phyloP scores from a whole-genome alignment of 2,113 vertebrate species.

The Chlorocebus sabaeus region DNA sequence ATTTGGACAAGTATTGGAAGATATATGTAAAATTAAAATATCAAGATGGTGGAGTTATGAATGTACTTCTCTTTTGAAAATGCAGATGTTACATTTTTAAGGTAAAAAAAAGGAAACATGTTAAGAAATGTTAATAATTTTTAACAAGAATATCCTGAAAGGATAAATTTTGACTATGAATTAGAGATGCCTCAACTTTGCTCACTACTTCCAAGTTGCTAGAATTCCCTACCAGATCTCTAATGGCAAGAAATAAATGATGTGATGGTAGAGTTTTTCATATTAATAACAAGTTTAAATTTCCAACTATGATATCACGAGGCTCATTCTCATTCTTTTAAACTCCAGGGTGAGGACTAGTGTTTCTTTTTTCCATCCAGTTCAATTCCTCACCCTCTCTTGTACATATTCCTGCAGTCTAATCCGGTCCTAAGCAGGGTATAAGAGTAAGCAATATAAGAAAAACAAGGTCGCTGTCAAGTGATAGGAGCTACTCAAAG shows the following conservation, averaged over 20 bases:
- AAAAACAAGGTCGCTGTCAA: not conserved
- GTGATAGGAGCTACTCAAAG: not conserved
- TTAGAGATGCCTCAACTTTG: not conserved
- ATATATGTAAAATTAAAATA: not conserved
- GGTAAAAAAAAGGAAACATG: not conserved
- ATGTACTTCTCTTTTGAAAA: not conserved
- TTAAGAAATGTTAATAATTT: not conserved
- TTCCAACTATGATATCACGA: not conserved
- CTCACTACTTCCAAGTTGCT: not conserved
- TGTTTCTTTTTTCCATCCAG: not conserved
- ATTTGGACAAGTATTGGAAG: not conserved
- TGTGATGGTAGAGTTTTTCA: not conserved
- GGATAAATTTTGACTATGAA: not conserved
- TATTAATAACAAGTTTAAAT: not conserved
- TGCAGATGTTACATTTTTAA: conserved; percentile 17
- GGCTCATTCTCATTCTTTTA: not conserved
- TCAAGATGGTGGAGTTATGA: not conserved
- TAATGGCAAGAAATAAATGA: not conserved
- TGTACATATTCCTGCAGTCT: not conserved
- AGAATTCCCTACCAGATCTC: not conserved
- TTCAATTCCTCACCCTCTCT: not conserved
- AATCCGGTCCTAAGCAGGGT: not conserved
- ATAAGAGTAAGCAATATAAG: not conserved
- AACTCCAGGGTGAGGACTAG: not conserved
- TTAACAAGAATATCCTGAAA: not conserved